phyloP scores from a whole-genome alignment of 2,797 vertebrate genomes.

The Sebastes melanostomus region DNA sequence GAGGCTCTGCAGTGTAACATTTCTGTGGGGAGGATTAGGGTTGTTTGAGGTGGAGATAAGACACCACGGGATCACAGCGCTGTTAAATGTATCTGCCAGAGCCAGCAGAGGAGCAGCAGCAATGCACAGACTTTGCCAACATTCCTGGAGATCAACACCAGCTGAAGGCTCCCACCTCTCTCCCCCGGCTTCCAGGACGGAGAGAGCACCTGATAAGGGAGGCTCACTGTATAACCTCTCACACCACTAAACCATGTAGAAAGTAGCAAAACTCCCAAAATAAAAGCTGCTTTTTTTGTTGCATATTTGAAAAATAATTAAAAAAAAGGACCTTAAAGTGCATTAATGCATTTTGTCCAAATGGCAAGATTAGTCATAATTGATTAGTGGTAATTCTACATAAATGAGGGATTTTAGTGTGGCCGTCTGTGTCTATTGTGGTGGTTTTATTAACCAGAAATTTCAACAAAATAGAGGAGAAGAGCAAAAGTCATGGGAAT shows the following conservation, averaged over 20 bases:
- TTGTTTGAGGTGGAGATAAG: slow-evolving; percentile 78
- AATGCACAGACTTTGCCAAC: slow-evolving; percentile 55
- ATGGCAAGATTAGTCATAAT: not conserved
- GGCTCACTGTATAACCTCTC: not conserved
- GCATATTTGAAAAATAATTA: not conserved
- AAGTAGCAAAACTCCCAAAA: not conserved
- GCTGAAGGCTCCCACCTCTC: slow-evolving; percentile 32
- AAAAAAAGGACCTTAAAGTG: not conserved
- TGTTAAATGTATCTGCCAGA: slow-evolving; percentile 75
- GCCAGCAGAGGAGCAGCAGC: slow-evolving; percentile 60
- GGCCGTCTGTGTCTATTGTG: not conserved
- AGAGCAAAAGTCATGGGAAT: not conserved
- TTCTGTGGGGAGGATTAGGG: slow-evolving; percentile 71
- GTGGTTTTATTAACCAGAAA: not conserved
- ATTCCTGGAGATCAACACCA: slow-evolving; percentile 67
- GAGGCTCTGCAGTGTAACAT: slow-evolving; percentile 56
- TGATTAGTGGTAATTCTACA: not conserved
- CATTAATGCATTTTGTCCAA: not conserved
- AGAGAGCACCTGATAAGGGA: slow-evolving; percentile 34
- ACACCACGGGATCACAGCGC: slow-evolving; percentile 71
- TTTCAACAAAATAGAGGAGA: not conserved
- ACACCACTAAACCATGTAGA: not conserved
- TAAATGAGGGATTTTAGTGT: not conserved
- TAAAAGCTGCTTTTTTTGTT: not conserved
- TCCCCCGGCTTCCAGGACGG: slow-evolving; percentile 1